Percentiles rank a stretch among this genome's conserved stretches.
Evolutionary conservation across 2,888 invertebrate species (phyloP).

Genomic region (Adela reaumurella): DNA sequence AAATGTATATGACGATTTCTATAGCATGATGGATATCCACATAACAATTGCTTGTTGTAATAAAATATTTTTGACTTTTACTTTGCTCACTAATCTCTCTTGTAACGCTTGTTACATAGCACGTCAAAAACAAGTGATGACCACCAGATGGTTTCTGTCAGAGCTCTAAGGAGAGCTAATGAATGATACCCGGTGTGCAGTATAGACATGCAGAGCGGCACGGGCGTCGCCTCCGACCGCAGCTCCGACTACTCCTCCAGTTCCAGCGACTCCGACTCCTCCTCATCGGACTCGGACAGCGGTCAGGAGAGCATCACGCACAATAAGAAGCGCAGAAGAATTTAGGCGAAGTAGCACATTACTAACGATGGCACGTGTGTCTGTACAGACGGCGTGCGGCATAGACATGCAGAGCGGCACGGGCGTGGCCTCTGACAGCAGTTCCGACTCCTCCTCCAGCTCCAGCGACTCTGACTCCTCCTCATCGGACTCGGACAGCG

Average conservation of each 20-base stretch:
- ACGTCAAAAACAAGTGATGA: too few relatives aligned
- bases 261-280: slow-evolving; percentile 61
- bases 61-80: too few relatives aligned
- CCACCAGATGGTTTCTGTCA: too few relatives aligned
- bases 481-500: slow-evolving; percentile 62
- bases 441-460: slow-evolving; percentile 82
- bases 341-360: too few relatives aligned
- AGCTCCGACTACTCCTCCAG: slow-evolving; percentile 86
- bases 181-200: slow-evolving; percentile 59
- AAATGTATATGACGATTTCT: too few relatives aligned
- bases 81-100: too few relatives aligned
- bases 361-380: too few relatives aligned
- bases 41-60: too few relatives aligned
- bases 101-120: too few relatives aligned
- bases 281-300: slow-evolving; percentile 60
- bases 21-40: too few relatives aligned
- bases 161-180: too few relatives aligned
- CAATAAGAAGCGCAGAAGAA: slow-evolving; percentile 72
- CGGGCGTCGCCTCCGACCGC: slow-evolving; percentile 92
- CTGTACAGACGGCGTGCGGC: too few relatives aligned
- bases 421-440: slow-evolving; percentile 92
- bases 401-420: slow-evolving; percentile 77
- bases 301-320: slow-evolving; percentile 88
- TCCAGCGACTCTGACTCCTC: slow-evolving; percentile 62
- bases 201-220: slow-evolving; percentile 81